Base-by-base conservation (phyloP, 2,797 vertebrate species). In the Protosalanx chinensis region DNA sequence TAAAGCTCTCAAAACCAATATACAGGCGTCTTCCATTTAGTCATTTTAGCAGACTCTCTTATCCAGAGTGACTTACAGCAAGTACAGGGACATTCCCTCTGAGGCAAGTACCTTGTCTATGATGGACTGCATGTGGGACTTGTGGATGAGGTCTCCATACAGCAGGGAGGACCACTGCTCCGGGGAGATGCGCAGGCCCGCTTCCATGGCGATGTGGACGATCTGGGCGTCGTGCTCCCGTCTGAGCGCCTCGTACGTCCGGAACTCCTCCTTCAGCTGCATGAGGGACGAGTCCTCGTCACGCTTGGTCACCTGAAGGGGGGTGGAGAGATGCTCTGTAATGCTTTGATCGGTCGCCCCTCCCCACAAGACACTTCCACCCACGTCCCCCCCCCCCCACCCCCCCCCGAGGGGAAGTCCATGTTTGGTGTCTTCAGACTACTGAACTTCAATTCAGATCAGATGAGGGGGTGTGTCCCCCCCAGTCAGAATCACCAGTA, bases 71-170 rank as follows among this genome's bases (percentile, higher is more conserved):
- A 27, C 23, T 27, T 27, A 27, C 23, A 27, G 23, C 23, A 27
- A 27, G 23, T 27, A 27, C 23, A 27, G 23, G 23, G 23, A 27
- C 23, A 27, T 27, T 27, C 23, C 23, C 23, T 27, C 23, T 27
- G 23, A 27, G 23, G 23, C 23, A 27, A 84, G 81, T 86, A 95
- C 94, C 93, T 95, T 95, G 86, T 98, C 97, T 76, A 98, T 98
- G 86, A 98, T 98, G 71, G 97, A 98, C 84, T 98, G 97, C 96
- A 98, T 98, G 85, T 98, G 97, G 49, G 97, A 98, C 86, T 98
- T 98, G 88, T 98, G 97, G 30, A 95, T 93, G 81, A 98, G 91
- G 87, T 98, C 97, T 68, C 97, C 97, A 13, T 98, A 98, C 0
- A 98, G 87, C 85, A 98, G 93, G 49, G 97, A 98, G 12, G 97